Conservation (phyloP, 2,797 vertebrate species). For the Pagetopsis macropterus region DNA sequence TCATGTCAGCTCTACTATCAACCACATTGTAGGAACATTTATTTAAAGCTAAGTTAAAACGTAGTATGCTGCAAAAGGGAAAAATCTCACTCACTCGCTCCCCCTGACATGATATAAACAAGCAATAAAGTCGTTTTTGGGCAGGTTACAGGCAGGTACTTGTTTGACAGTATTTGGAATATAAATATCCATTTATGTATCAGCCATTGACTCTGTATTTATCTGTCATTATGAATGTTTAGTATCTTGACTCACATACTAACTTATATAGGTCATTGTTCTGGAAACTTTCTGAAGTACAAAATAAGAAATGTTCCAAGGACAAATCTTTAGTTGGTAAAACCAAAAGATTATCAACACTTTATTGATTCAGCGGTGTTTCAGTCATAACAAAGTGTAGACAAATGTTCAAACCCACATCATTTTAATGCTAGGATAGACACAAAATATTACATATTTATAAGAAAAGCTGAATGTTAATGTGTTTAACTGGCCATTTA, state of each 20-base stretch:
- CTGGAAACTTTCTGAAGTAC: neutral
- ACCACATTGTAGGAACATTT: neutral
- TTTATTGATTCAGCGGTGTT: neutral
- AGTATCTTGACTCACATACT: neutral
- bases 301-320: neutral
- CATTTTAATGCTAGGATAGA: no score
- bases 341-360: neutral
- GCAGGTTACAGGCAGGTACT: neutral
- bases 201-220: neutral
- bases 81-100: neutral
- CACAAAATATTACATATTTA: neutral
- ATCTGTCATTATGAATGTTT: neutral
- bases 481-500: neutral
- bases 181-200: neutral
- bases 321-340: neutral
- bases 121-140: neutral
- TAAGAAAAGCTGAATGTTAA: no score
- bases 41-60: neutral
- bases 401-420: neutral
- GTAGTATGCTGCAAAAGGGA: neutral
- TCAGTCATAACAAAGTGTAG: neutral
- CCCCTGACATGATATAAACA: neutral
- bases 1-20: neutral
- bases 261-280: neutral
- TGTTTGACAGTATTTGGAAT: conserved; percentile 16